phyloP scores from a whole-genome alignment of 2,113 vertebrate species.

The Megalops atlanticus region DNA sequence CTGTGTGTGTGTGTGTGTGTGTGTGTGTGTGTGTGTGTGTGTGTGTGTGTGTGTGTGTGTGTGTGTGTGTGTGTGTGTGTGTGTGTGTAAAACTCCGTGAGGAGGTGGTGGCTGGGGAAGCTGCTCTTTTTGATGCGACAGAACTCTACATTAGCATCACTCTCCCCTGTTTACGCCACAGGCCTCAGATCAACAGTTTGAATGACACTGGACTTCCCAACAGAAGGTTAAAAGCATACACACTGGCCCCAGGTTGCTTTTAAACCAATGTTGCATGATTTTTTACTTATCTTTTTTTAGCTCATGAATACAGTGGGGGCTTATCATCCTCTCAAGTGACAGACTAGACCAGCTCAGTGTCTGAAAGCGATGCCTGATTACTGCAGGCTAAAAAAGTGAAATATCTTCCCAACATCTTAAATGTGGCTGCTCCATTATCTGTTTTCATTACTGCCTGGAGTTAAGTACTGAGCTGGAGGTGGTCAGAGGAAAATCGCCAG shows the following conservation, averaged over 20 bases:
- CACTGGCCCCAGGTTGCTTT: background rate
- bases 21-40: background rate
- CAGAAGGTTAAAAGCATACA: background rate
- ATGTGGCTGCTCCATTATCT: background rate
- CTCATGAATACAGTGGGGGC: background rate
- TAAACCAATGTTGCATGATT: background rate
- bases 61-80: background rate
- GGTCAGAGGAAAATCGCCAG: background rate
- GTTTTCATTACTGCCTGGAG: background rate
- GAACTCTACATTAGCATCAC: background rate
- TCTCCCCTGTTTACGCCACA: background rate
- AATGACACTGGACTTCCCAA: background rate
- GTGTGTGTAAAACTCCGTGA: background rate
- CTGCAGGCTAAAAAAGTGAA: background rate
- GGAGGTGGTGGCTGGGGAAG: constrained; percentile 30
- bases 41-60: background rate
- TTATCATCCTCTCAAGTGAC: background rate
- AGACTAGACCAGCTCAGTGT: background rate
- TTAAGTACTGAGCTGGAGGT: background rate
- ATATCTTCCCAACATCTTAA: background rate
- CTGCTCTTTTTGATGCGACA: constrained; percentile 28
- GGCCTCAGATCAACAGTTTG: background rate
- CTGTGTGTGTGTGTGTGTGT: background rate
- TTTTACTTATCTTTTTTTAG: background rate
- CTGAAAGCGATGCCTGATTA: background rate